Percentiles rank a stretch among this genome's conserved stretches.
These are phyloP conservation scores for Pteronura brasiliensis DNA, from an alignment of 2,113 vertebrate species.

Conservation along the genomic window DNA sequence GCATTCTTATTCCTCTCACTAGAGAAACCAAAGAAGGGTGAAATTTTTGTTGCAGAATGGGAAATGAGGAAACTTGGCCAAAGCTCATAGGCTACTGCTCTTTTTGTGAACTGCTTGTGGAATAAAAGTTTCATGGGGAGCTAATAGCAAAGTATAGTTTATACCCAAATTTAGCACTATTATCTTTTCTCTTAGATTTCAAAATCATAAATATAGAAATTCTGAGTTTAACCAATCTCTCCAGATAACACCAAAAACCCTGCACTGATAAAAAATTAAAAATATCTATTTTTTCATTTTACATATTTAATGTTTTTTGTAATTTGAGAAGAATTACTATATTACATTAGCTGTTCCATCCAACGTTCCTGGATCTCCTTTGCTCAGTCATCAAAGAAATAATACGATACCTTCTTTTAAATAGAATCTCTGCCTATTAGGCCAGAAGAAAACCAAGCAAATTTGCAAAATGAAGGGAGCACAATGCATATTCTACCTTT, in stretches of 20 bases:
- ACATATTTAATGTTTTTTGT: background rate
- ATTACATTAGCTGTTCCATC: too few species aligned
- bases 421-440: background rate
- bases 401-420: background rate
- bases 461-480: background rate
- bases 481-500: background rate
- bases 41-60: conserved; percentile 7
- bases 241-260: background rate
- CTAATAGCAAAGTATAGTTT: background rate
- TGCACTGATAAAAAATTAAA: background rate
- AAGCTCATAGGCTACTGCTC: background rate
- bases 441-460: background rate
- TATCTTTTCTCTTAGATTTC: background rate
- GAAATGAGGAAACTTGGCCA: background rate
- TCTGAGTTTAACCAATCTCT: background rate
- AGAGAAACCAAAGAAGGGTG: conserved; percentile 13
- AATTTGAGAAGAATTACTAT: background rate
- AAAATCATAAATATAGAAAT: background rate
- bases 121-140: background rate
- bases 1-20: background rate
- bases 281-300: background rate
- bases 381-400: background rate
- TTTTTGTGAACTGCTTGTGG: background rate
- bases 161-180: background rate
- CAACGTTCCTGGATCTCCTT: background rate